Base-by-base conservation (phyloP, 1,140 invertebrate genomes). In the Eupeodes corollae region DNA sequence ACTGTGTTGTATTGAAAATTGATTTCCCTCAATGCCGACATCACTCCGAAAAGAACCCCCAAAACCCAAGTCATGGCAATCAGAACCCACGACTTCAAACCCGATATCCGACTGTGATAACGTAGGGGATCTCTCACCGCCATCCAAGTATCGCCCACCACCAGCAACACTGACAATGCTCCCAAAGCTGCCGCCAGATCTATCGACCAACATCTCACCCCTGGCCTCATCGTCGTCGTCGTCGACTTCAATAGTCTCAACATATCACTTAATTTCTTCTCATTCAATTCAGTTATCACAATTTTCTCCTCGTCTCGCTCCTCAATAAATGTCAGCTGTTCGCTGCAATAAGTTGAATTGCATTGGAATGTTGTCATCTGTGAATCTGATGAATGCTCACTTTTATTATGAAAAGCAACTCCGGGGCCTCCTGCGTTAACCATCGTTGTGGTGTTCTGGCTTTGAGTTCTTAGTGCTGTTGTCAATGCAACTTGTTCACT, bases 91-190 rank as follows among this genome's bases (percentile, higher is more conserved):
- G 80, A 82, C 35, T 79, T 76, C 19, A 77, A 67, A 56, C 83
- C 79, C 56, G 85, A 77, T 52, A 90, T 73, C 19, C 79, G 75
- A 13, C 78, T 76, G 49, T 83, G 79, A 61, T 88, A 88, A n/a
- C 83, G 77, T 5, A 89, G 71, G 1, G 86, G 86, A 58, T 85
- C 82, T 12, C 85, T 82, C 37, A 91, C 84, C 1, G 86, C 87
- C 52, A 83, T 80, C 60, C 87, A 88, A 58, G 88, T 82, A 60
- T 91, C 87, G 9, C 88, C 63, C 1, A 83, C 82, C 46, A 91
- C 86, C 18, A 88, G 73, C 18, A 87, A 73, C 5, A 88, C 77
- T 5, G 82, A 81, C 13, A 86, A 71, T 5, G 79, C 72, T 15
- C 49, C 45, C 16, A 46, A 40, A 9, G 45, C 45, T 12, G 45